Conservation (phyloP, 2,797 vertebrate genomes). For the Emys orbicularis region DNA sequence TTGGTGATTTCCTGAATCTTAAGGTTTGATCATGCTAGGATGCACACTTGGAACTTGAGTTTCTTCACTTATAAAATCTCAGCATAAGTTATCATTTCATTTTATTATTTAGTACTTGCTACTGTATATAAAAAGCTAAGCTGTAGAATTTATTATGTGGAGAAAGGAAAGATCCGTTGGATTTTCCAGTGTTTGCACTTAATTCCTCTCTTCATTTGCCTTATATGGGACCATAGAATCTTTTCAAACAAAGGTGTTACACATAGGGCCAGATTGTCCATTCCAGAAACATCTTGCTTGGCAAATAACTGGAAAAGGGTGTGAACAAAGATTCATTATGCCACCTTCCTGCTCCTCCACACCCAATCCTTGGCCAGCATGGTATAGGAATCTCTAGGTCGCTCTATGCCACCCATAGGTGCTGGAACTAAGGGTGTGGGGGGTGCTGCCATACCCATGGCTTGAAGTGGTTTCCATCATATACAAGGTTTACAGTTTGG, state of each 20-base stretch:
- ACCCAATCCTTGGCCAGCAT: neutral
- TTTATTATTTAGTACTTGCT: neutral
- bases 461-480: too few relatives aligned
- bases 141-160: neutral
- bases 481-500: too few relatives aligned
- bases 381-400: neutral
- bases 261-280: too few relatives aligned
- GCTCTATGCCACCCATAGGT: neutral
- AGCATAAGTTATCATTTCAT: neutral
- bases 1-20: neutral
- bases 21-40: neutral
- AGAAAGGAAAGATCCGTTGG: neutral
- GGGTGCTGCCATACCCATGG: too few relatives aligned
- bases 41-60: accelerated
- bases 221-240: neutral
- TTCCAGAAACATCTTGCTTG: neutral
- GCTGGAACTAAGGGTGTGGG: too few relatives aligned
- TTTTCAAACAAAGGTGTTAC: neutral
- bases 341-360: neutral
- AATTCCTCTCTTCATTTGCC: neutral
- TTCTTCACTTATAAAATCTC: neutral
- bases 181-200: neutral
- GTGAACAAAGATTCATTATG: neutral
- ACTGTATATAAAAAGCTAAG: neutral
- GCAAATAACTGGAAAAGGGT: neutral